Percentiles rank a stretch among this genome's conserved stretches.
Conservation (phyloP, 2,888 invertebrate species). For the Gisinianus flammeolus region DNA sequence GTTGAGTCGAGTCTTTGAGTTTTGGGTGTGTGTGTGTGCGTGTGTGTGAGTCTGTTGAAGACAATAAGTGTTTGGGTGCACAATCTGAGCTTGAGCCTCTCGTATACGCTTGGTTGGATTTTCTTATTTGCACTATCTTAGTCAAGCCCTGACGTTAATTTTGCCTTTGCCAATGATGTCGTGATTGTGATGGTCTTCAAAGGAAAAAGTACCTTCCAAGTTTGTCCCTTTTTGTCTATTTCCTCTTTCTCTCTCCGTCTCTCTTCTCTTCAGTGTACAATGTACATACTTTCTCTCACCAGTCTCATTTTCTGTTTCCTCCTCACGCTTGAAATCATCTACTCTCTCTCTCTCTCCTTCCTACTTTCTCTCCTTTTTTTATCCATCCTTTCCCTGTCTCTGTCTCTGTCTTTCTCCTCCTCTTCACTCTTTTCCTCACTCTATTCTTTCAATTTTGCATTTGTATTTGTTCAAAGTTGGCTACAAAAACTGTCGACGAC, state of each 20-base stretch:
- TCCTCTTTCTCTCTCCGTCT: neutral
- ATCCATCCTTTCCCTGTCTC: neutral
- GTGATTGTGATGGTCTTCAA: slow-evolving; percentile 19
- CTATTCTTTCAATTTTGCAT: neutral
- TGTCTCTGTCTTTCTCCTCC: neutral
- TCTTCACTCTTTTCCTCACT: neutral
- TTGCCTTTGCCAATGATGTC: slow-evolving; percentile 22
- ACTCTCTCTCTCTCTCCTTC: neutral
- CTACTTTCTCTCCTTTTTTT: neutral
- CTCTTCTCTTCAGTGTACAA: neutral
- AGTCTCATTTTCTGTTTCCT: neutral
- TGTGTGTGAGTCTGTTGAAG: neutral
- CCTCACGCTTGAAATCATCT: slow-evolving; percentile 19
- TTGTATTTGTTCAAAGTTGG: neutral
- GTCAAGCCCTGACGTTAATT: slow-evolving; percentile 27
- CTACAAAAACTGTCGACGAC: too few relatives aligned
- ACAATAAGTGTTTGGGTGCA: slow-evolving; percentile 26
- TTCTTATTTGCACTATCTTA: slow-evolving; percentile 32
- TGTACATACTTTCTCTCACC: slow-evolving; percentile 3
- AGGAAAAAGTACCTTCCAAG: slow-evolving; percentile 12
- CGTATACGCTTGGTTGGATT: slow-evolving; percentile 15
- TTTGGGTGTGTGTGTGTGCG: too few relatives aligned
- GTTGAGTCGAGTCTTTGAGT: too few relatives aligned
- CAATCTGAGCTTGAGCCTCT: neutral
- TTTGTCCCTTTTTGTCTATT: neutral